Conservation (phyloP, 2,113 vertebrate species). For the Tonatia bakeri region DNA sequence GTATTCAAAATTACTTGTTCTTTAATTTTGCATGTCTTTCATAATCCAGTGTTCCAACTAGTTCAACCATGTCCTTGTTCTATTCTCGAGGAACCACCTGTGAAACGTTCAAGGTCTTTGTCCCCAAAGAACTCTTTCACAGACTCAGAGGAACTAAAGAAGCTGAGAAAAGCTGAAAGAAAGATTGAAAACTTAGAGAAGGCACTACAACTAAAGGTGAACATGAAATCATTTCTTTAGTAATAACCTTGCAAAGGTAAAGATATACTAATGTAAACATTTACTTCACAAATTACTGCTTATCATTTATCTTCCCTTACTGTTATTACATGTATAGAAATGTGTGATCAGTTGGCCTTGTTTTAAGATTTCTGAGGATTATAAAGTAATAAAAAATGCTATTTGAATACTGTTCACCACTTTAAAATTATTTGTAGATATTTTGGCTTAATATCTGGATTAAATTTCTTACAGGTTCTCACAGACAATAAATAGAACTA, state of each 20-base stretch:
- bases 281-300: constrained; percentile 62
- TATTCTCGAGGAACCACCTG: constrained; percentile 90
- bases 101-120: constrained; percentile 94
- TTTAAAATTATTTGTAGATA: constrained; percentile 25
- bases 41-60: constrained; percentile 86
- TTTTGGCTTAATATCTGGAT: background rate
- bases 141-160: constrained; percentile 78
- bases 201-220: constrained; percentile 88
- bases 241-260: constrained; percentile 65
- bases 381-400: constrained; percentile 34
- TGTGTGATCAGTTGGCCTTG: background rate
- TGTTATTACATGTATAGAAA: constrained; percentile 38
- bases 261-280: constrained; percentile 71
- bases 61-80: constrained; percentile 89
- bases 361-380: constrained; percentile 43
- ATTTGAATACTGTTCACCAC: background rate
- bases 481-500: background rate
- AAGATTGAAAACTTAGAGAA: constrained; percentile 89
- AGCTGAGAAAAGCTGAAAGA: constrained; percentile 82
- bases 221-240: constrained; percentile 63
- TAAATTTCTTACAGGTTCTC: constrained; percentile 9
- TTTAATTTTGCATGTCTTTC: constrained; percentile 94
- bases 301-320: constrained; percentile 46
- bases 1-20: constrained; percentile 93
- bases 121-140: constrained; percentile 87